Base-by-base conservation (phyloP, 37 sponge, comb jelly and placozoan genomes). In the Eunapius fragilis region DNA sequence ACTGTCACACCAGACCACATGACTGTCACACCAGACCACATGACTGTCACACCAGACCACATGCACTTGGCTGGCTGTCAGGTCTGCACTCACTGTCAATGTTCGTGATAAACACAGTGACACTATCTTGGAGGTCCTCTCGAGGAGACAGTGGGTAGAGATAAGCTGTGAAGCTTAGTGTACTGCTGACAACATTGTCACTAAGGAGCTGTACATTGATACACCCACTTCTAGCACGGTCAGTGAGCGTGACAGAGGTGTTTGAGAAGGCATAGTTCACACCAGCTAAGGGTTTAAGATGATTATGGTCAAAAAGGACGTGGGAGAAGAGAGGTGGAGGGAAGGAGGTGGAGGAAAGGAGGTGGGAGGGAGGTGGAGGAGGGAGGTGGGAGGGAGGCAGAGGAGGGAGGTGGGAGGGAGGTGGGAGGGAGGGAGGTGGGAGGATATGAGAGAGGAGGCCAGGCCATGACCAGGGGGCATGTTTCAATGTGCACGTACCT, bases 21-120 rank as follows among this genome's bases (percentile, higher is more conserved):
- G n/a, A n/a, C n/a, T n/a, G n/a, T n/a, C n/a, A n/a, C n/a, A n/a
- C n/a, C n/a, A n/a, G n/a, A n/a, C n/a, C n/a, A n/a, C n/a, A n/a
- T n/a, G n/a, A n/a, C n/a, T n/a, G n/a, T n/a, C n/a, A n/a, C n/a
- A n/a, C n/a, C n/a, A n/a, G n/a, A n/a, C n/a, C n/a, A n/a, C n/a
- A n/a, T n/a, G n/a, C n/a, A n/a, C n/a, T n/a, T n/a, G n/a, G n/a
- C n/a, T n/a, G n/a, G n/a, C n/a, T n/a, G n/a, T n/a, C n/a, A 26
- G 6, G 7, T 2, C 72, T 71, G 2, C 41, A 58, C 78, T 77
- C 37, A 77, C 78, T 37, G 37, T 77, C 78, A 77, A 22, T 47
- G 37, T 77, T 47, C 34, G 2, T 2, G 37, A 77, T 77, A 23
- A 3, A 37, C 12, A 77, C 35, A 22, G 9, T 35, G 19, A 48